These are phyloP conservation scores for Ivindomyrus marchei DNA, from an alignment of 2,113 vertebrate species.

Conservation along the genomic window DNA sequence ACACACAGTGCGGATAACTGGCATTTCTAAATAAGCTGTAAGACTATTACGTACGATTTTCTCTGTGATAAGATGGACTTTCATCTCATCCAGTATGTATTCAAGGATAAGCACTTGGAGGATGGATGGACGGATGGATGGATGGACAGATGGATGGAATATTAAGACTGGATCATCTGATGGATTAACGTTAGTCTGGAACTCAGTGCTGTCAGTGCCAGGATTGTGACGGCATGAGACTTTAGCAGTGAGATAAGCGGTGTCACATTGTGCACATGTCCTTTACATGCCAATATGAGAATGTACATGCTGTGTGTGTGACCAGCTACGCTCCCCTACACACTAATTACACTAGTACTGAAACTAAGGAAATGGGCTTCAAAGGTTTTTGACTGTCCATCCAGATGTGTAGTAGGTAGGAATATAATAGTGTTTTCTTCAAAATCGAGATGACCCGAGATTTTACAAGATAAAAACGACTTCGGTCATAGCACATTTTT, in stretches of 20 bases:
- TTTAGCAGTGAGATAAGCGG: not conserved
- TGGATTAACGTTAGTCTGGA: not conserved
- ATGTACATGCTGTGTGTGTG: not conserved
- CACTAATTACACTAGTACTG: not conserved
- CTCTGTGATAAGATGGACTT: not conserved
- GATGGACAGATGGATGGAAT: not conserved
- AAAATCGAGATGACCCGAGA: not conserved
- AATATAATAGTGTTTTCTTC: not conserved
- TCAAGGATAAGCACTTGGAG: not conserved
- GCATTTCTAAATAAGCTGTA: not conserved
- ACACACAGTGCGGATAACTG: not conserved
- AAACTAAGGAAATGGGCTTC: not conserved
- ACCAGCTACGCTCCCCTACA: not conserved
- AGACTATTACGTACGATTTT: not conserved
- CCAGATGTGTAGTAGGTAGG: not conserved
- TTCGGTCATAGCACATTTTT: not conserved
- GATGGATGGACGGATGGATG: not conserved
- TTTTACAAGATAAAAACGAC: no score
- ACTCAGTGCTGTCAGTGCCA: not conserved
- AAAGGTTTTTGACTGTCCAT: not conserved
- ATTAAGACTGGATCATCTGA: not conserved
- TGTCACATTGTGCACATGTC: not conserved
- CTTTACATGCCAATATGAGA: not conserved
- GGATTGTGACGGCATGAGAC: not conserved
- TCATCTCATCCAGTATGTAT: not conserved